These are phyloP conservation scores for Drosophila picticornis DNA, from an alignment of 2,888 invertebrate genomes.

Conservation along the genomic window DNA sequence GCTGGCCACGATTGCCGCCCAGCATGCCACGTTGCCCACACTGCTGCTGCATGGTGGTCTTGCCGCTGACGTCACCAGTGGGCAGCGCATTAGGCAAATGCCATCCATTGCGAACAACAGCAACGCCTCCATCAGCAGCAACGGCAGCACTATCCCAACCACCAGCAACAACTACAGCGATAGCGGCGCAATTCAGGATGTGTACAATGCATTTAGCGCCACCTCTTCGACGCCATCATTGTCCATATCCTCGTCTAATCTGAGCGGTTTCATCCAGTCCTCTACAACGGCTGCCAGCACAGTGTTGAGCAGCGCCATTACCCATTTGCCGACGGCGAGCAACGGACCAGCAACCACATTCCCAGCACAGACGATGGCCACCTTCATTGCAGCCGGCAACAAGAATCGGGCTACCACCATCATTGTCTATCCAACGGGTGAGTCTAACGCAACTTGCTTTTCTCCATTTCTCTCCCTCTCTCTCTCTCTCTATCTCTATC, in stretches of 20 bases:
- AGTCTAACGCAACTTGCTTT: constrained; percentile 56
- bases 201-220: constrained; percentile 53
- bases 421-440: constrained; percentile 91
- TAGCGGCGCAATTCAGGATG: constrained; percentile 15
- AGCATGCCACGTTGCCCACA: constrained; percentile 63
- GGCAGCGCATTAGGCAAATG: constrained; percentile 48
- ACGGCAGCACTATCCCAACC: not conserved
- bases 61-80: constrained; percentile 39
- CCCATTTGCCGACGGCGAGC: constrained; percentile 42
- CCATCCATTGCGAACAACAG: constrained; percentile 8
- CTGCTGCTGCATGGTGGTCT: constrained; percentile 47
- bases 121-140: not conserved
- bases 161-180: constrained; percentile 9
- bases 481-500: not conserved
- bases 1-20: constrained; percentile 65
- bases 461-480: too few species aligned
- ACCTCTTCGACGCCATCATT: not conserved
- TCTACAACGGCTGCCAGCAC: constrained; percentile 71
- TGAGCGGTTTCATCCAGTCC: constrained; percentile 63
- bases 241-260: constrained; percentile 26
- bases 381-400: constrained; percentile 84
- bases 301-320: constrained; percentile 57
- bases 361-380: constrained; percentile 83
- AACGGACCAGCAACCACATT: constrained; percentile 64
- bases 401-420: constrained; percentile 91